These are phyloP conservation scores for Gonocerus acuteangulatus DNA, from an alignment of 2,888 invertebrate genomes.

Conservation along the genomic window DNA sequence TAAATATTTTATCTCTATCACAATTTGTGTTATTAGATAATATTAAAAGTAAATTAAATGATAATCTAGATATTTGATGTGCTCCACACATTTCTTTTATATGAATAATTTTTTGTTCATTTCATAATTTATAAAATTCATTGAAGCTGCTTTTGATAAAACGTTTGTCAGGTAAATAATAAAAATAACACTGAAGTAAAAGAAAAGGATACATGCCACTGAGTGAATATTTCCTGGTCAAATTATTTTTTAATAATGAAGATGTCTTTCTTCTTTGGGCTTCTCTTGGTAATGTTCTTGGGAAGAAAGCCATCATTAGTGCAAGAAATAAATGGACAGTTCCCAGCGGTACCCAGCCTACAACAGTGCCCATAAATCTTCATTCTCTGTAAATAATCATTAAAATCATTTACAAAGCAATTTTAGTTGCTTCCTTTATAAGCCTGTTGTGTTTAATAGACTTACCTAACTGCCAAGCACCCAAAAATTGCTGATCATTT, in stretches of 20 bases:
- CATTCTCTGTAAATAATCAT: constrained; percentile 18
- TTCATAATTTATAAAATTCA: too few species aligned
- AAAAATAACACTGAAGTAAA: too few species aligned
- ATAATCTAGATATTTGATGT: too few species aligned
- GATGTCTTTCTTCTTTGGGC: constrained; percentile 4
- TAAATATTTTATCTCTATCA: too few species aligned
- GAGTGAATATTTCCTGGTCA: neutral
- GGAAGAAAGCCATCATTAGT: constrained; percentile 43
- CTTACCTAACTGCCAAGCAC: constrained; percentile 32
- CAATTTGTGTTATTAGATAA: too few species aligned
- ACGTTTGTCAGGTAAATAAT: too few species aligned
- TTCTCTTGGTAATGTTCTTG: constrained; percentile 42
- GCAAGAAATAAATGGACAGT: constrained; percentile 39
- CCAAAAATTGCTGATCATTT: constrained; percentile 28
- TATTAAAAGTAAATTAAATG: too few species aligned
- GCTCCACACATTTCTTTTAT: too few species aligned
- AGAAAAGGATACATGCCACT: constrained; percentile 6
- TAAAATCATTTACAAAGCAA: neutral
- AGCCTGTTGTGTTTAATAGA: too few species aligned
- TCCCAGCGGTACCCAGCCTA: constrained; percentile 38
- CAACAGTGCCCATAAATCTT: constrained; percentile 20
- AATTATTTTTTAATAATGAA: neutral
- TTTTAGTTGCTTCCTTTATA: too few species aligned
- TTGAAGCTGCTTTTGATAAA: too few species aligned
- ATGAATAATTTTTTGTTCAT: too few species aligned